phyloP scores from a whole-genome alignment of 2,797 vertebrate species.

The Chrosomus eos region DNA sequence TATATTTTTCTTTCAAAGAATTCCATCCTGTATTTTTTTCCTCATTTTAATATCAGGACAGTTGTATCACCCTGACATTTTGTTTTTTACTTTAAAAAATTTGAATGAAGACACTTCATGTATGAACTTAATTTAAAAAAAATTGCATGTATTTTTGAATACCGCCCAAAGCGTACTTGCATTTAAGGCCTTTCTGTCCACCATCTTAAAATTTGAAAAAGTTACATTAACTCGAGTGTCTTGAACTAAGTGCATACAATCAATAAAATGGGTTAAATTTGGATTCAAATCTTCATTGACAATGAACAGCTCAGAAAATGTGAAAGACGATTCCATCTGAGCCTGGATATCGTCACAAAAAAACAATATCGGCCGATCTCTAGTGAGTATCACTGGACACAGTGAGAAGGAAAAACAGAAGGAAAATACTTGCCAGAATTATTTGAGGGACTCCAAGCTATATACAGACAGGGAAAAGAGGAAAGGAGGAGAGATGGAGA shows the following conservation, averaged over 20 bases:
- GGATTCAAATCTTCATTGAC: background rate
- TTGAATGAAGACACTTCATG: background rate
- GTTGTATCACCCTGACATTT: background rate
- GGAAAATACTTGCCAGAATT: conserved; percentile 92
- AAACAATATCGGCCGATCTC: conserved; percentile 10
- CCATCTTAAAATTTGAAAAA: background rate
- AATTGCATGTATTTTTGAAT: no score
- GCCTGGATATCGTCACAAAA: background rate
- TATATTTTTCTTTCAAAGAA: background rate
- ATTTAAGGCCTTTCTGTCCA: background rate
- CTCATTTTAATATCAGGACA: background rate
- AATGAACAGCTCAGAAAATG: background rate
- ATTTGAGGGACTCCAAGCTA: conserved; percentile 78
- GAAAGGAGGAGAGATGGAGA: conserved; percentile 31
- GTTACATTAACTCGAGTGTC: background rate
- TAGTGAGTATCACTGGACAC: conserved; percentile 5
- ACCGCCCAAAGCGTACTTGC: no score
- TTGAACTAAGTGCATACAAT: background rate
- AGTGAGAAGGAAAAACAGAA: conserved; percentile 73
- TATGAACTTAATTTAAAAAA: no score
- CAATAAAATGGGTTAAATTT: background rate
- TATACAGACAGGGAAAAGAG: conserved; percentile 29
- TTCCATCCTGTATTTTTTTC: background rate
- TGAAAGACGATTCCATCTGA: background rate
- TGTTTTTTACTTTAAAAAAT: background rate